phyloP scores from a whole-genome alignment of 2,113 vertebrate species.

The Rhegmatorhina hoffmannsi region DNA sequence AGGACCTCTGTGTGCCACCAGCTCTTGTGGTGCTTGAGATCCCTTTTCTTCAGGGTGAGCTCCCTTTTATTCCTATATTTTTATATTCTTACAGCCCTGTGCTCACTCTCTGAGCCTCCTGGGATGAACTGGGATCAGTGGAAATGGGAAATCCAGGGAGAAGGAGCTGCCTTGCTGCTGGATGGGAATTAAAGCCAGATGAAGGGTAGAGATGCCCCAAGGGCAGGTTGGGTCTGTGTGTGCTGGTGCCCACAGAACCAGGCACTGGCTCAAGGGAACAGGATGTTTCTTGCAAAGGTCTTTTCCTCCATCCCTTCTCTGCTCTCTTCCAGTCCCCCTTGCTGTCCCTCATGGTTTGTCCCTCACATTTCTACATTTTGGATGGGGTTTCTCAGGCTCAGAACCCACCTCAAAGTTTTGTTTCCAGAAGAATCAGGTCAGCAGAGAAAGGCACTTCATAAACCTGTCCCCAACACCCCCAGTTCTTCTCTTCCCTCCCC shows the following conservation, averaged over 20 bases:
- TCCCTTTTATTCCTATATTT: too few species aligned
- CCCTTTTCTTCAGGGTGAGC: background rate
- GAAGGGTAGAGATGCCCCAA: background rate
- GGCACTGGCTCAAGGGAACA: background rate
- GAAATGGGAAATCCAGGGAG: background rate
- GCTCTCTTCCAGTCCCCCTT: background rate
- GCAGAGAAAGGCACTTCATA: background rate
- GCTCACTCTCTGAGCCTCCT: background rate
- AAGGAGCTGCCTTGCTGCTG: background rate
- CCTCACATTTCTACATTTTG: background rate
- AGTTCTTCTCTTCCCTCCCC: background rate
- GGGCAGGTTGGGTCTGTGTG: background rate
- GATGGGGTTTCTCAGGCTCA: background rate
- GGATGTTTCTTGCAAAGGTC: background rate
- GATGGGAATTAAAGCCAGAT: background rate
- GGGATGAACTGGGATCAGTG: background rate
- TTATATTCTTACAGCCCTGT: background rate
- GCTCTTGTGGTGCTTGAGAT: background rate
- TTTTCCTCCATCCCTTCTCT: background rate
- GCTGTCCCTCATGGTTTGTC: background rate
- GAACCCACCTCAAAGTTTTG: background rate
- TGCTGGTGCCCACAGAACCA: background rate
- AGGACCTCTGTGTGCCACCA: background rate
- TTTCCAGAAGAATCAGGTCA: background rate
- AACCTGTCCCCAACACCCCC: fast-evolving